Percentiles rank a stretch among this genome's conserved stretches.
phyloP scores from a whole-genome alignment of 1,140 invertebrate species.

The Acromyrmex echinatior region DNA sequence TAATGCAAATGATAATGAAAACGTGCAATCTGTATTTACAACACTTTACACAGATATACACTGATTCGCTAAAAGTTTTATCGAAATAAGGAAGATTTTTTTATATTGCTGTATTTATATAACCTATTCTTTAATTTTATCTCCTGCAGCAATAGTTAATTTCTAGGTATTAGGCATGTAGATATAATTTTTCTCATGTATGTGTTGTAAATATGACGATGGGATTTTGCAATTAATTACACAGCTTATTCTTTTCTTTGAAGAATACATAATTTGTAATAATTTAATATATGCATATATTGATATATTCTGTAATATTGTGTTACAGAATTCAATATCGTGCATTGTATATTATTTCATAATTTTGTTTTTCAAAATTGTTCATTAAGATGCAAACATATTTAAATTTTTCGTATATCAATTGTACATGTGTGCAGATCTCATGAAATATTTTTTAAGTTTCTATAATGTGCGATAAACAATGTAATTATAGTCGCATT shows the following conservation, averaged over 20 bases:
- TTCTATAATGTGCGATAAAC: neutral
- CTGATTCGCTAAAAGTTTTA: slow-evolving; percentile 29
- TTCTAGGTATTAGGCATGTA: slow-evolving; percentile 21
- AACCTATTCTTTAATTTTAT: slow-evolving; percentile 38
- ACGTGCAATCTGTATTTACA: slow-evolving; percentile 47
- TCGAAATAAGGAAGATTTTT: neutral
- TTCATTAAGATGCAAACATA: slow-evolving; percentile 7
- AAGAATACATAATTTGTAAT: slow-evolving; percentile 13
- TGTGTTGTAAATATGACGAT: slow-evolving; percentile 39
- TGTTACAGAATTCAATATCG: neutral
- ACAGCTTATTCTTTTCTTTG: slow-evolving; percentile 16
- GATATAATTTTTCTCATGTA: slow-evolving; percentile 39
- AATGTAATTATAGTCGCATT: neutral
- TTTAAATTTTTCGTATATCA: neutral
- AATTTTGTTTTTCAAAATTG: neutral
- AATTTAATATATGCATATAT: neutral
- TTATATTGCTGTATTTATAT: slow-evolving; percentile 34
- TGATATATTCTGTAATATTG: neutral
- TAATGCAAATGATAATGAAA: slow-evolving; percentile 11
- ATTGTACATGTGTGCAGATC: slow-evolving; percentile 27
- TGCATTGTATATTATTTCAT: slow-evolving; percentile 4
- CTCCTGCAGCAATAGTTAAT: slow-evolving; percentile 28
- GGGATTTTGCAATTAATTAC: slow-evolving; percentile 38
- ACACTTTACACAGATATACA: slow-evolving; percentile 14
- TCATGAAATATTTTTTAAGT: slow-evolving; percentile 8